phyloP scores from a whole-genome alignment of 1,140 invertebrate species.

The Drosophila equinoxialis region DNA sequence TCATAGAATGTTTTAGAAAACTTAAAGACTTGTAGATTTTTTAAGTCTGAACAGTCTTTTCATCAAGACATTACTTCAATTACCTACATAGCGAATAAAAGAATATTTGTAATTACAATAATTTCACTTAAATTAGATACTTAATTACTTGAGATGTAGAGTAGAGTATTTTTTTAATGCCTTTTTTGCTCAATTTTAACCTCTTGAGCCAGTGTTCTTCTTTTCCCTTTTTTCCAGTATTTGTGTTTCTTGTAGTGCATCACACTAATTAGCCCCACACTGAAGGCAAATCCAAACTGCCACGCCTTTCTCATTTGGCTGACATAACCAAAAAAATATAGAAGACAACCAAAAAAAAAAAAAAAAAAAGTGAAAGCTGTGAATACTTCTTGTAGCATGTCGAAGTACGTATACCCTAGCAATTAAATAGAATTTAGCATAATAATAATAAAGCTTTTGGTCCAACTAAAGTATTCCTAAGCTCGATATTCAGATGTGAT shows the following conservation, averaged over 20 bases:
- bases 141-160: too few species aligned
- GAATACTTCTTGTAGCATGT: too few species aligned
- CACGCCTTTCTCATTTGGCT: conserved; percentile 36
- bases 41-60: too few species aligned
- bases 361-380: background rate
- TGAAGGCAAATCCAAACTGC: conserved; percentile 48
- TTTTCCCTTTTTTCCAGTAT: conserved; percentile 21
- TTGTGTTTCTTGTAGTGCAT: conserved; percentile 57
- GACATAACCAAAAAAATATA: background rate
- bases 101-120: too few species aligned
- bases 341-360: background rate
- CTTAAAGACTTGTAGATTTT: too few species aligned
- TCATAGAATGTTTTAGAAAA: too few species aligned
- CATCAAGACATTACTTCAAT: too few species aligned
- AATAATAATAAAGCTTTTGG: too few species aligned
- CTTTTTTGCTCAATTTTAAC: conserved; percentile 6
- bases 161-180: background rate
- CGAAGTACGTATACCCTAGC: background rate
- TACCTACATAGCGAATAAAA: too few species aligned
- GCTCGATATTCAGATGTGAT: too few species aligned
- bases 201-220: background rate
- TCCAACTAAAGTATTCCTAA: too few species aligned
- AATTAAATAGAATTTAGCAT: background rate
- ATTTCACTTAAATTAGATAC: too few species aligned
- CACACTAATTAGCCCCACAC: conserved; percentile 73